phyloP scores from a whole-genome alignment of 1,140 invertebrate species.

The Zaprionus capensis region DNA sequence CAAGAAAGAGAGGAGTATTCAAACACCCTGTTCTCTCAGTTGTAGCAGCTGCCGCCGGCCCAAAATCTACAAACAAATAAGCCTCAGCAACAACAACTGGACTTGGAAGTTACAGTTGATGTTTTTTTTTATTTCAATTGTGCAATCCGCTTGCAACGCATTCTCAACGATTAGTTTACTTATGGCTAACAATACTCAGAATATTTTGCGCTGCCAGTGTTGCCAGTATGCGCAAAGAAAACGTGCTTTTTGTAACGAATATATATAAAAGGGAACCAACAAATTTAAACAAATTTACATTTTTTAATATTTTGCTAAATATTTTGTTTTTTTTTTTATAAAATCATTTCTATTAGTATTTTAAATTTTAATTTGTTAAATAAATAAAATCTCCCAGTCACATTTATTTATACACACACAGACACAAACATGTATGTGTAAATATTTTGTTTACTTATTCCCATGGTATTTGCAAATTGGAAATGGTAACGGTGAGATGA shows the following conservation, averaged over 20 bases:
- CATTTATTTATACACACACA: neutral
- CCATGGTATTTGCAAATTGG: neutral
- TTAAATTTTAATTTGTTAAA: neutral
- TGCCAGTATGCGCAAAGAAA: slow-evolving; percentile 31
- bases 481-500: neutral
- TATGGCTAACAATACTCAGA: slow-evolving; percentile 19
- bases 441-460: neutral
- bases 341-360: neutral
- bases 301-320: neutral
- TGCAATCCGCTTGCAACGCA: slow-evolving; percentile 21
- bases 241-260: slow-evolving; percentile 9
- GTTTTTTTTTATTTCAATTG: slow-evolving; percentile 16
- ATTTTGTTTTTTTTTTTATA: neutral
- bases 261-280: neutral
- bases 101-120: slow-evolving; percentile 26
- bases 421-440: neutral
- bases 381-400: neutral
- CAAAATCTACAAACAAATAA: slow-evolving; percentile 20
- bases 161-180: slow-evolving; percentile 14
- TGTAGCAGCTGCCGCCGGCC: slow-evolving; percentile 41
- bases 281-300: neutral
- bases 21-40: slow-evolving; percentile 14
- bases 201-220: slow-evolving; percentile 25
- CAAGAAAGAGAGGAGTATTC: neutral
- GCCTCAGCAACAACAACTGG: slow-evolving; percentile 2